Percentiles rank a stretch among this genome's conserved stretches.
These are phyloP conservation scores for Drosophila bunnanda DNA, from an alignment of 2,888 invertebrate genomes.

Conservation along the genomic window DNA sequence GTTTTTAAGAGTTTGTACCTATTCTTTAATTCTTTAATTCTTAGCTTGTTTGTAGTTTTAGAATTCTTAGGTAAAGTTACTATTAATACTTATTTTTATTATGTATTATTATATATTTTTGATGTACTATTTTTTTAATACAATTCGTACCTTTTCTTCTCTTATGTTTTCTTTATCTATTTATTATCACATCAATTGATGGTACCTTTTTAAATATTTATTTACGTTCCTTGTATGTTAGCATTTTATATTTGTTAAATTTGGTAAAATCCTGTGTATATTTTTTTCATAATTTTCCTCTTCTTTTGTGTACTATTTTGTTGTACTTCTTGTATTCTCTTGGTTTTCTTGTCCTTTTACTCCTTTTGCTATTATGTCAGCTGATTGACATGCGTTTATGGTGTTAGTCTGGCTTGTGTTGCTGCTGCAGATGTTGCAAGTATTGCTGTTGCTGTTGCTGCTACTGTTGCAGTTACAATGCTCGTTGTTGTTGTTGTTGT, in stretches of 20 bases:
- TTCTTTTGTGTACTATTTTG: background rate
- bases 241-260: background rate
- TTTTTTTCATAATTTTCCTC: background rate
- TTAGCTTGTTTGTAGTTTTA: background rate
- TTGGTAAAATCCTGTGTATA: background rate
- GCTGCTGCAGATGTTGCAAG: slow-evolving; percentile 18
- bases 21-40: background rate
- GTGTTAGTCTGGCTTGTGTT: slow-evolving; percentile 14
- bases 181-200: background rate
- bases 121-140: background rate
- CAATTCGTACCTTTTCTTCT: background rate
- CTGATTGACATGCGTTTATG: slow-evolving; percentile 75
- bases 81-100: background rate
- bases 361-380: slow-evolving; percentile 72
- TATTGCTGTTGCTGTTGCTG: background rate
- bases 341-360: background rate
- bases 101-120: background rate
- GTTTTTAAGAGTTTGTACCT: too few relatives aligned
- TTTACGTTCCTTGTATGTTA: background rate
- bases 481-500: slow-evolving; percentile 31
- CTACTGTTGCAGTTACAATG: background rate
- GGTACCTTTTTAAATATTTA: background rate
- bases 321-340: background rate
- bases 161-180: background rate
- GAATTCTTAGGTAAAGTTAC: background rate